phyloP scores from a whole-genome alignment of 2,797 vertebrate genomes.

The Catharus ustulatus region DNA sequence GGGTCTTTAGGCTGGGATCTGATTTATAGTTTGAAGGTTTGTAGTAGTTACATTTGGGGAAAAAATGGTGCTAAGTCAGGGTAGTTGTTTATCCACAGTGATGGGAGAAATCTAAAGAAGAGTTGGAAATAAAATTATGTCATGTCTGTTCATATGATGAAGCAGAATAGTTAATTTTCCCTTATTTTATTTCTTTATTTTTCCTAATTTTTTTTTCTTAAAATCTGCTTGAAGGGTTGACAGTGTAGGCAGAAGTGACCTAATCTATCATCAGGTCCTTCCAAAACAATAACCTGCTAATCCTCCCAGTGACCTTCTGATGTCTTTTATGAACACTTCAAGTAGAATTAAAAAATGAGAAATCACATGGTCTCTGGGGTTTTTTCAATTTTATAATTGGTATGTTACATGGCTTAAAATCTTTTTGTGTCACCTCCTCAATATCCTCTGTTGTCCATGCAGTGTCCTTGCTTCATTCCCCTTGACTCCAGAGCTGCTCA shows the following conservation, averaged over 20 bases:
- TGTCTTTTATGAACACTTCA: not conserved
- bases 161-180: not conserved
- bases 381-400: not conserved
- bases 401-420: not conserved
- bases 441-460: fast-evolving
- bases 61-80: not conserved
- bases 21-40: not conserved
- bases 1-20: not conserved
- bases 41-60: not conserved
- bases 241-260: not conserved
- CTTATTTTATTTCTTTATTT: not conserved
- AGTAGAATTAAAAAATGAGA: not conserved
- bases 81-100: not conserved
- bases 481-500: not conserved
- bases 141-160: not conserved
- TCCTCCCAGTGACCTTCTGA: not conserved
- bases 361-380: not conserved
- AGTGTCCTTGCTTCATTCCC: not conserved
- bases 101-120: not conserved
- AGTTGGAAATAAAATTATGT: not conserved
- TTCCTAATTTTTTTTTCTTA: not conserved
- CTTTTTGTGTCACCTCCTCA: not conserved
- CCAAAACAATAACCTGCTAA: not conserved
- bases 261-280: not conserved
- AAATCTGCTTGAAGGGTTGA: not conserved